Base-by-base conservation (phyloP, 1,140 invertebrate genomes). In the Euura lappo region DNA sequence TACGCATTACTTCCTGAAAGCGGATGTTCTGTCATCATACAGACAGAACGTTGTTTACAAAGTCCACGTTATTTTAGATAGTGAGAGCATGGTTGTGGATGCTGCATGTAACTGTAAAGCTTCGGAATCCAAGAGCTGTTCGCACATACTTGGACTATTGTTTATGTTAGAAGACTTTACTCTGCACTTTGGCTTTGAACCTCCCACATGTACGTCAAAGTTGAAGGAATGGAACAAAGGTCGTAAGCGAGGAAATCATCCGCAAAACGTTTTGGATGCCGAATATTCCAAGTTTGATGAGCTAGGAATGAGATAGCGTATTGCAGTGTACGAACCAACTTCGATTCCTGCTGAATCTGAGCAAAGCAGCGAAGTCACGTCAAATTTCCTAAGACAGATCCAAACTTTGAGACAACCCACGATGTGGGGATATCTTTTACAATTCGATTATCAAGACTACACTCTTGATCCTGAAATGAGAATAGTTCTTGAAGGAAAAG, bases 101-200 rank as follows among this genome's bases (percentile, higher is more conserved):
- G 60, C 71, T 66, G 7, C 4, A 6, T 72, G 71, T 66, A 13
- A 72, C 13, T 72, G 71, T 45, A 43, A 43, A 67, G 71, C 71
- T 11, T 66, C 44, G 7, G 6, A 42, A 8, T 72, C 71, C 10
- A 3, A 66, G 42, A 72, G 47, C 44, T 72, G 71, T 46, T 72
- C 71, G 45, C 71, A 72, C 43, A 66, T 72, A 2, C 10, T 72
- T 11, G 71, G 44, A 7, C 68, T 72, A 45, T 66, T 72, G 44
- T 46, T 44, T 46, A 66, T 45, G 28, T 42, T 72, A 10, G 71
- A 72, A 65, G 70, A 71, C 10, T 71, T 65, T 43, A 71, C 70
- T 42, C 13, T 71, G 2, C 60, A 6, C 6, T 65, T 45, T 65
- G 70, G 70, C 28, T 65, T n/a, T 65, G 70, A 71, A 45, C 11